Conservation (phyloP, 2,888 invertebrate species). For the Phoenoteleia sp. region DNA sequence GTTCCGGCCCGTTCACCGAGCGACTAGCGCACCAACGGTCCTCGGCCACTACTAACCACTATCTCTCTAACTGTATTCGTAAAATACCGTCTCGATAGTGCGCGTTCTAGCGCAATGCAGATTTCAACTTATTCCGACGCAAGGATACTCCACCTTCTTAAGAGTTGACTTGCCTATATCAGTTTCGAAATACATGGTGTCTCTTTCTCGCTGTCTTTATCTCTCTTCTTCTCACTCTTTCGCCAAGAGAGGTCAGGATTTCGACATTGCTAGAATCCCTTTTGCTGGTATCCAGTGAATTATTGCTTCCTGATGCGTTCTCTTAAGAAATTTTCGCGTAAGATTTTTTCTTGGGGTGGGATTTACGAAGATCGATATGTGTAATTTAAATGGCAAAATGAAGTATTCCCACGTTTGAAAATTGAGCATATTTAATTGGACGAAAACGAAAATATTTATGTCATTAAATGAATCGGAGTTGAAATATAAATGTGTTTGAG, state of each 20-base stretch:
- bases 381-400: conserved; percentile 41
- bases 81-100: conserved; percentile 80
- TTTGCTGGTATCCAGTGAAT: conserved; percentile 52
- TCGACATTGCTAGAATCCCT: conserved; percentile 64
- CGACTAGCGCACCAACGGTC: conserved; percentile 68
- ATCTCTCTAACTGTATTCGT: conserved; percentile 82
- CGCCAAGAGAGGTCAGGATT: conserved; percentile 48
- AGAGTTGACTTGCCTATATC: conserved; percentile 60
- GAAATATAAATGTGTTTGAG: too few species aligned
- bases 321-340: conserved; percentile 60
- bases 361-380: neutral
- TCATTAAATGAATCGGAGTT: too few species aligned
- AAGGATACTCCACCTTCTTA: conserved; percentile 70
- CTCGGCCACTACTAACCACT: conserved; percentile 71
- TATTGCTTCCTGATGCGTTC: conserved; percentile 67
- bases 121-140: conserved; percentile 73
- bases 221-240: conserved; percentile 17
- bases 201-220: neutral
- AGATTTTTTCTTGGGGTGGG: conserved; percentile 25
- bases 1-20: conserved; percentile 69
- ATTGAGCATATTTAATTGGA: too few species aligned
- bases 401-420: conserved; percentile 55
- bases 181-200: conserved; percentile 62
- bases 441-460: too few species aligned
- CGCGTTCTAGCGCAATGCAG: conserved; percentile 72